Conservation (phyloP, 2,888 invertebrate genomes). For the Drosophila paracracens region DNA sequence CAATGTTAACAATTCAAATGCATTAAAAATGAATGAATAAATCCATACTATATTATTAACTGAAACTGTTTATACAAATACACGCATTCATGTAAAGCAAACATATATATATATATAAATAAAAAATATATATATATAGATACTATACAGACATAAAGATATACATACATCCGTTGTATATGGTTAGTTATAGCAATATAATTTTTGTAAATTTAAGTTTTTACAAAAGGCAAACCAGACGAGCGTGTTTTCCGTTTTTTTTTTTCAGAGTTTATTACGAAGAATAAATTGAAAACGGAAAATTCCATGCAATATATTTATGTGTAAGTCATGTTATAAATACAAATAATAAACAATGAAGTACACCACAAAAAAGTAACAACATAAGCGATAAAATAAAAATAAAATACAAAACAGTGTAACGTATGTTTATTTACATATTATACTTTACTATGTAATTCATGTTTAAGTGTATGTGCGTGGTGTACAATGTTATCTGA, state of each 20-base stretch:
- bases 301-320: slow-evolving; percentile 50
- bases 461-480: slow-evolving; percentile 58
- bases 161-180: slow-evolving; percentile 53
- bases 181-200: slow-evolving; percentile 75
- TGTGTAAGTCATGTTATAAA: slow-evolving; percentile 52
- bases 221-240: slow-evolving; percentile 57
- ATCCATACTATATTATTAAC: slow-evolving; percentile 65
- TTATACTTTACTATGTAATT: slow-evolving; percentile 48
- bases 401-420: slow-evolving; percentile 27
- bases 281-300: slow-evolving; percentile 43
- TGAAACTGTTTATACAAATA: slow-evolving; percentile 70
- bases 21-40: slow-evolving; percentile 70
- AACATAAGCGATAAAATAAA: slow-evolving; percentile 33
- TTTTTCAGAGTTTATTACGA: slow-evolving; percentile 57
- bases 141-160: slow-evolving; percentile 43
- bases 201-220: slow-evolving; percentile 78
- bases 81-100: slow-evolving; percentile 48
- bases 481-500: slow-evolving; percentile 53
- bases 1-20: slow-evolving; percentile 80
- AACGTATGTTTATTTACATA: slow-evolving; percentile 64
- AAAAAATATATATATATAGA: slow-evolving; percentile 40
- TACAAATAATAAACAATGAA: slow-evolving; percentile 26
- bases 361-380: slow-evolving; percentile 54
- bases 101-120: slow-evolving; percentile 47
- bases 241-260: slow-evolving; percentile 54